Conservation (phyloP, 2,113 vertebrate genomes). For the Indicator maculatus region DNA sequence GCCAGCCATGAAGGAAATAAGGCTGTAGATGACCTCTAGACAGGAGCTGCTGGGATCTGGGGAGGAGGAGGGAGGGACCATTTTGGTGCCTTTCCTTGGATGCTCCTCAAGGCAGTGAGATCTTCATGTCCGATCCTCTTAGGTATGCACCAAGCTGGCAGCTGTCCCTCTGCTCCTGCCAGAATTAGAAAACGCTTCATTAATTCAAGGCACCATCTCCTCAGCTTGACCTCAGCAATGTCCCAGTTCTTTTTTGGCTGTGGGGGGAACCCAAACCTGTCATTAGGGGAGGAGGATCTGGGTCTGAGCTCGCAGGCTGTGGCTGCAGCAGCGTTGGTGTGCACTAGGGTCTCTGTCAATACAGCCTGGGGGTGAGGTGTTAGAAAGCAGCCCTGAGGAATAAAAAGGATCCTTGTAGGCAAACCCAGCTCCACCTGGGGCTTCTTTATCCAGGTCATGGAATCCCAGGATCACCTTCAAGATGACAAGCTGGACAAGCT, state of each 20-base stretch:
- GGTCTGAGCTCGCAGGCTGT: neutral
- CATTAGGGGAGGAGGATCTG: neutral
- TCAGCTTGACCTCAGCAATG: neutral
- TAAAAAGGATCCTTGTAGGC: neutral
- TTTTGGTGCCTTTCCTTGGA: neutral
- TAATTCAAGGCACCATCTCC: conserved; percentile 9
- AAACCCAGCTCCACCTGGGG: neutral
- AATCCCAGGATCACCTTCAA: too few species aligned
- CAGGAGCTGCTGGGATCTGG: neutral
- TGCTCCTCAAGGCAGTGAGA: neutral
- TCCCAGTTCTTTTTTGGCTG: neutral
- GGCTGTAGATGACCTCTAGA: neutral
- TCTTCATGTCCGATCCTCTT: neutral
- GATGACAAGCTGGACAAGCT: too few species aligned
- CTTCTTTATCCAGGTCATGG: neutral
- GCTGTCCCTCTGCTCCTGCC: conserved; percentile 36
- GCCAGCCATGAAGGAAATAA: fast-evolving
- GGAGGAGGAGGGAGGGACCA: too few species aligned
- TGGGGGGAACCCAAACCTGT: neutral
- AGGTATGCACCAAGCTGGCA: neutral
- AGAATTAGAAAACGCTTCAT: conserved; percentile 50
- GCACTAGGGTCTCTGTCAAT: neutral
- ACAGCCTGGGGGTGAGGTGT: too few species aligned
- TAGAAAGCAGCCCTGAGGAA: too few species aligned
- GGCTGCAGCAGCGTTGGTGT: neutral